Evolutionary conservation across 2,888 invertebrate genomes (phyloP).

Genomic region (Apamea monoglypha): DNA sequence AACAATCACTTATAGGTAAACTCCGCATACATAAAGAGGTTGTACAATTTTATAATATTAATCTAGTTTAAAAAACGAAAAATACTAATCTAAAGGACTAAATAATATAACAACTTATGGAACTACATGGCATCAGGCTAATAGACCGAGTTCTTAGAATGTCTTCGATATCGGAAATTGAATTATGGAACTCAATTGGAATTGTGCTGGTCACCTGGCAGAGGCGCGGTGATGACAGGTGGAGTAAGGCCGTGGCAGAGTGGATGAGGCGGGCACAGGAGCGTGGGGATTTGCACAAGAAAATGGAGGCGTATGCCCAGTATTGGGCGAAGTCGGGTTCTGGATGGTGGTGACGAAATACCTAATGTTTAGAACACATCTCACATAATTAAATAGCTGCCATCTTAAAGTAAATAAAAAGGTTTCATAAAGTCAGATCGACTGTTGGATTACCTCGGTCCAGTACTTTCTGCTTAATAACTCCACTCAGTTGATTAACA

Average conservation of each 20-base stretch:
- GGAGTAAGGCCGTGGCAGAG: not conserved
- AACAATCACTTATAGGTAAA: too few relatives aligned
- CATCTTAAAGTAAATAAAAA: conserved; percentile 13
- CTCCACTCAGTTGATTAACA: conserved; percentile 76
- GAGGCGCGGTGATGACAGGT: not conserved
- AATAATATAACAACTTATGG: too few relatives aligned
- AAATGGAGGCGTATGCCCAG: not conserved
- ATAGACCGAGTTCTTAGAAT: not conserved
- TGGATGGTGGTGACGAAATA: not conserved
- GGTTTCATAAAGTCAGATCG: conserved; percentile 33
- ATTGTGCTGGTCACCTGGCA: not conserved
- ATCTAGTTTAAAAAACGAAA: too few relatives aligned
- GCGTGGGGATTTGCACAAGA: not conserved
- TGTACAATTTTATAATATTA: too few relatives aligned
- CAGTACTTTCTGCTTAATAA: conserved; percentile 73
- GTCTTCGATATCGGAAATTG: not conserved
- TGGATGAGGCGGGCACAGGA: not conserved
- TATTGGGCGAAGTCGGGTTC: not conserved
- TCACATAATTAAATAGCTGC: not conserved
- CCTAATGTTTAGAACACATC: not conserved
- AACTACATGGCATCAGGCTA: not conserved
- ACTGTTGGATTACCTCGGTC: conserved; percentile 77
- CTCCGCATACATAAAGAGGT: too few relatives aligned
- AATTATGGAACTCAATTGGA: not conserved
- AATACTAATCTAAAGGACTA: too few relatives aligned